Conservation (phyloP, 2,113 vertebrate genomes). For the Spilogale gracilis region DNA sequence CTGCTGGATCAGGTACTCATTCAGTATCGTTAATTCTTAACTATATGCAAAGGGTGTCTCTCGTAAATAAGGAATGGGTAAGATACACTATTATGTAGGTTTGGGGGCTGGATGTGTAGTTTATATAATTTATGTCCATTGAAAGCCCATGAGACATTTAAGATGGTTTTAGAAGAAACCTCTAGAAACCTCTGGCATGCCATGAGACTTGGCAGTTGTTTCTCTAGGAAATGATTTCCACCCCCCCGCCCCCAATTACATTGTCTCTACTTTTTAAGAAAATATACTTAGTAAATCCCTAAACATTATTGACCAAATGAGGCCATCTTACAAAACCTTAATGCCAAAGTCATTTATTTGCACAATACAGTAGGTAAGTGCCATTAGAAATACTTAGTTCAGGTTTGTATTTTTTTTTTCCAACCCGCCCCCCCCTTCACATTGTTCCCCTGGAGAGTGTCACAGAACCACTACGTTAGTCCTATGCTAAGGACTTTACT, state of each 20-base stretch:
- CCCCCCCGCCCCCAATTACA: neutral
- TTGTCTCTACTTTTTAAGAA: neutral
- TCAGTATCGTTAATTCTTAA: neutral
- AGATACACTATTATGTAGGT: neutral
- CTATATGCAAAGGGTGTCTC: neutral
- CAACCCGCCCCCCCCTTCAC: neutral
- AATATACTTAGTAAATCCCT: slow-evolving; percentile 5
- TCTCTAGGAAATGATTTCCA: slow-evolving; percentile 11
- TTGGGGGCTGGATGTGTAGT: neutral
- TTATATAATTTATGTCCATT: neutral
- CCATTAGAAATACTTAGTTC: neutral
- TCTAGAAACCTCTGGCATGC: neutral
- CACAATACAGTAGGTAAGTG: neutral
- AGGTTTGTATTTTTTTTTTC: neutral
- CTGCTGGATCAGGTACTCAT: neutral
- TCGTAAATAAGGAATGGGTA: neutral
- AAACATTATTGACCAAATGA: neutral
- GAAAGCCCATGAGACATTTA: neutral
- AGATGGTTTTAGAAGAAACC: neutral
- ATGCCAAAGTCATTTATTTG: neutral
- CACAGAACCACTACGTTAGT: neutral
- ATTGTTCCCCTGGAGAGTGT: neutral
- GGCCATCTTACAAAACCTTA: neutral
- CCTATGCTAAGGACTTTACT: neutral
- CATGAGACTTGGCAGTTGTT: neutral